Conservation (phyloP, 2,888 invertebrate genomes). For the Lobophora halterata region DNA sequence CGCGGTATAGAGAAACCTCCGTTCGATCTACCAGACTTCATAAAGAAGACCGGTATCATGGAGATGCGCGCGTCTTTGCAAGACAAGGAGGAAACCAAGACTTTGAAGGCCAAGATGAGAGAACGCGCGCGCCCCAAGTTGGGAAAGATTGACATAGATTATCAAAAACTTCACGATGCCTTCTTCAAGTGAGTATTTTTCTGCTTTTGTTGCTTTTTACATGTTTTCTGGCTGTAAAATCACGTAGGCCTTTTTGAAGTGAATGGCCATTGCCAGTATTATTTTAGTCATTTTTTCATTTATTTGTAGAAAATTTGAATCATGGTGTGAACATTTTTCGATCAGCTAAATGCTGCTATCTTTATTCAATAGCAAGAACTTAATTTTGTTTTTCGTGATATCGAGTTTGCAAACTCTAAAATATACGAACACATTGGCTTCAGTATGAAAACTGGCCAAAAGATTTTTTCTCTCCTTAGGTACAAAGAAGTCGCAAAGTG, state of each 20-base stretch:
- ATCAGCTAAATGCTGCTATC: too few relatives aligned
- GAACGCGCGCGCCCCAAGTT: slow-evolving; percentile 98
- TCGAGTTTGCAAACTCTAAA: slow-evolving; percentile 29
- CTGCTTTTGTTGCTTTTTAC: too few relatives aligned
- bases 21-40: slow-evolving; percentile 98
- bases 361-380: background rate
- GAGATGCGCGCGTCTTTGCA: slow-evolving; percentile 99
- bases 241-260: too few relatives aligned
- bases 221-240: too few relatives aligned
- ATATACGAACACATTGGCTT: slow-evolving; percentile 42
- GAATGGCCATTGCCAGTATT: too few relatives aligned
- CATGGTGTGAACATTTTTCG: too few relatives aligned
- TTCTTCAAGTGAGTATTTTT: slow-evolving; percentile 89
- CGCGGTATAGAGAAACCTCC: slow-evolving; percentile 99
- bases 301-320: too few relatives aligned
- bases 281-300: too few relatives aligned
- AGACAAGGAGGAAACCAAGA: slow-evolving; percentile 97
- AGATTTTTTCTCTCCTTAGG: slow-evolving; percentile 18
- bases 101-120: slow-evolving; percentile 97
- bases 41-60: slow-evolving; percentile 99
- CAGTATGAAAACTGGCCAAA: slow-evolving; percentile 49
- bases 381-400: slow-evolving; percentile 37
- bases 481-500: slow-evolving; percentile 2
- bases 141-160: slow-evolving; percentile 99
- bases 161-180: slow-evolving; percentile 99